Conservation (phyloP, 2,113 vertebrate species). For the Rhadina sibilatrix region DNA sequence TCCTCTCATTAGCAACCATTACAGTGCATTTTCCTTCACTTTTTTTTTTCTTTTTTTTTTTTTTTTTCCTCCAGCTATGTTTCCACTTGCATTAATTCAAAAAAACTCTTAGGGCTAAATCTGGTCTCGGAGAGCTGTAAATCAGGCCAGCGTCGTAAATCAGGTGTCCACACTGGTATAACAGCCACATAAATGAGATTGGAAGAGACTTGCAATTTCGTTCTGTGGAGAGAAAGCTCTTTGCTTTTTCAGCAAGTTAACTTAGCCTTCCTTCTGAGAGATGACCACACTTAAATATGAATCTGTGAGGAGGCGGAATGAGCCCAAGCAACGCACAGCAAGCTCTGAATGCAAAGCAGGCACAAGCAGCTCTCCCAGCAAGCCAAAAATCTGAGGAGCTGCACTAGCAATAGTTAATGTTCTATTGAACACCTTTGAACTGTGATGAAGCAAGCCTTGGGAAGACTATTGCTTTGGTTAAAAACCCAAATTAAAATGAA, state of each 20-base stretch:
- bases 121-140: neutral
- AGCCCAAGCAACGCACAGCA: neutral
- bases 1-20: neutral
- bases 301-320: neutral
- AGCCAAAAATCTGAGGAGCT: neutral
- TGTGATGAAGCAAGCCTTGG: neutral
- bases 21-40: neutral
- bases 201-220: neutral
- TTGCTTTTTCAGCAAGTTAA: conserved; percentile 7
- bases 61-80: neutral
- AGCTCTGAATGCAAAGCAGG: neutral
- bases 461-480: neutral
- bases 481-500: neutral
- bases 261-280: neutral
- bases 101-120: neutral
- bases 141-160: neutral
- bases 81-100: neutral
- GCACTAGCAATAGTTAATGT: neutral
- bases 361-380: neutral
- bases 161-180: neutral
- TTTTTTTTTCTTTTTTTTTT: neutral
- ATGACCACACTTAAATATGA: neutral
- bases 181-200: neutral
- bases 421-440: neutral
- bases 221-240: neutral